These are phyloP conservation scores for Drosophila paranaensis DNA, from an alignment of 2,888 invertebrate genomes.

Conservation along the genomic window DNA sequence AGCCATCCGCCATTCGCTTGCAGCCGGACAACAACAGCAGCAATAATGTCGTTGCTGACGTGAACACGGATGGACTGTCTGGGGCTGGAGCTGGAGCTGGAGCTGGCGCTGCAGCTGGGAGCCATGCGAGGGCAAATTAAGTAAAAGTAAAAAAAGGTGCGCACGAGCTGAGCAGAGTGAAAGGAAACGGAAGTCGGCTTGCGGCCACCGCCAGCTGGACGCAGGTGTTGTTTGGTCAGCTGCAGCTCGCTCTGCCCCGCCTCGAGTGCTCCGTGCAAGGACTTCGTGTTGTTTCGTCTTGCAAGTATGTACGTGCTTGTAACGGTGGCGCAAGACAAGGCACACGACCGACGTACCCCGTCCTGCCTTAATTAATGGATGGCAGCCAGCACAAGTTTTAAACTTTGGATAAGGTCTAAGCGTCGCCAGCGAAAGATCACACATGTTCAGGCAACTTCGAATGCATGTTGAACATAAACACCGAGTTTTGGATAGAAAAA, in stretches of 20 bases:
- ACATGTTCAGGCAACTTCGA: not conserved
- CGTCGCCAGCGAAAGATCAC: not conserved
- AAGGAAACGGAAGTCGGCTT: slow-evolving; percentile 75
- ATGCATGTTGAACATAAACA: not conserved
- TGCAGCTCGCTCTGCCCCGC: slow-evolving; percentile 44
- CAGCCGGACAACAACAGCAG: slow-evolving; percentile 43
- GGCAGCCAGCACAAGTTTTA: slow-evolving; percentile 9
- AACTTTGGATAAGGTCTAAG: slow-evolving; percentile 2
- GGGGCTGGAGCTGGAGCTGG: slow-evolving; percentile 17
- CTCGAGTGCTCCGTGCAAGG: slow-evolving; percentile 31
- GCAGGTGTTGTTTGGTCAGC: slow-evolving; percentile 74
- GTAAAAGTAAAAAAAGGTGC: slow-evolving; percentile 48
- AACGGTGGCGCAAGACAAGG: slow-evolving; percentile 26
- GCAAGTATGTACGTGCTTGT: slow-evolving; percentile 32
- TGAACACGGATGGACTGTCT: slow-evolving; percentile 78
- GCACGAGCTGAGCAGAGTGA: slow-evolving; percentile 52
- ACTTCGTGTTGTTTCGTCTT: slow-evolving; percentile 28
- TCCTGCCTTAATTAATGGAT: slow-evolving; percentile 47
- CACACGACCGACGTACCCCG: slow-evolving; percentile 37
- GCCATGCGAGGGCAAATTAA: slow-evolving; percentile 60
- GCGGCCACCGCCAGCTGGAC: slow-evolving; percentile 65
- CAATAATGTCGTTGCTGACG: slow-evolving; percentile 76
- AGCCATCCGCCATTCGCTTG: not conserved
- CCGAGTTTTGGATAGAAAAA: not conserved
- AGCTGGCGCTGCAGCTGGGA: not conserved